Base-by-base conservation (phyloP, 2,797 vertebrate species). In the Diceros bicornis region DNA sequence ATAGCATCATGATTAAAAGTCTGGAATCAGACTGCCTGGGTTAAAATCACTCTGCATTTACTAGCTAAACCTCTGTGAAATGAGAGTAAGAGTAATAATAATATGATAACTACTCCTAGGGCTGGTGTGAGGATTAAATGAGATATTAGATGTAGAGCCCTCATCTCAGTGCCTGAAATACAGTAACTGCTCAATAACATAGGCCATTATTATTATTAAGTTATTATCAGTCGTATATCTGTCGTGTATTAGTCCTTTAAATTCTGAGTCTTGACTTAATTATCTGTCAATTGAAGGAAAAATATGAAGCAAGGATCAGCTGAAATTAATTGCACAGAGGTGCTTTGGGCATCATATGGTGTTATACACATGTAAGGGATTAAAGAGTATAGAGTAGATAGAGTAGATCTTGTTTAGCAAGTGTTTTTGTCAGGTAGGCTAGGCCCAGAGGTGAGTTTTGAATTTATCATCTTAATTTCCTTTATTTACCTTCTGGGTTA, bases 401-500 rank as follows among this genome's bases (percentile, higher is more conserved):
- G 62, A 62, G 12, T 66, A 2, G 6, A 59, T 68, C n/a, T 85
- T 85, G 50, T 72, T 88, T 81, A 89, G 50, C 88, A 94, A 85
- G 18, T 34, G 47, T 81, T 78, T 90, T 82, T 27, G 23, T 64
- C 44, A 61, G 32, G n/a, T 90, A 84, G 94, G 62, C 2, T 10
- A 71, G 14, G 25, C 47, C 57, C 78, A 95, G 6, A 7, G 83
- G 7, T 87, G 27, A 91, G 7, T 82, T 96, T 92, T 81, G 59
- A 90, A 89, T 25, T 89, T 57, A 66, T 12, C 12, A 13, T 88
- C 17, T 92, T 21, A 41, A 34, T 68, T 92, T 82, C 47, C n/a
- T 91, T 72, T 91, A 37, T 55, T 89, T 93, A 66, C 2, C n/a
- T 66, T 62, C 18, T 83, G 25, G 17, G 94, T 96, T 82, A 78